Base-by-base conservation (phyloP, 1,140 invertebrate genomes). In the Nomia melanderi region DNA sequence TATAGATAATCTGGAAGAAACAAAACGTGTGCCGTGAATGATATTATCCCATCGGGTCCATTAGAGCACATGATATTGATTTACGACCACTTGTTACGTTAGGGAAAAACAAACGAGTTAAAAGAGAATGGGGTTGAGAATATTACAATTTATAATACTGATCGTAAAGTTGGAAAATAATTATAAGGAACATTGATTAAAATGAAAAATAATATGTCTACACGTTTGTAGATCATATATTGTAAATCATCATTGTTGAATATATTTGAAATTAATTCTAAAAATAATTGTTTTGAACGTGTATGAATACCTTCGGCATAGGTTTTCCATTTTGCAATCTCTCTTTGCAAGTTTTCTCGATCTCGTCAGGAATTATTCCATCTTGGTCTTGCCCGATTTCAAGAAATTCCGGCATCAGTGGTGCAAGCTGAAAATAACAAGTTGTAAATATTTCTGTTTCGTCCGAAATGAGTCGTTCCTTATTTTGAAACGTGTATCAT, bases 1-100 rank as follows among this genome's bases (percentile, higher is more conserved):
- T 83, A 84, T 95, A 95, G 6, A 95, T 81, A 3, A 95, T 41
- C 93, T 94, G 84, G 39, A 79, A 65, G 62, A 20, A 69, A 53
- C 20, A 6, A n/a, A 50, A n/a, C n/a, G n/a, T 20, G 47, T 50
- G 20, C 7, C 47, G 20, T 50, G 47, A 50, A 50, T n/a, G n/a
- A 50, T 50, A 50, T 50, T 50, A 50, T 6, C n/a, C 47, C 20
- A 50, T n/a, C 8, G 47, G 20, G 47, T 50, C 47, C 47, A 50
- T 6, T 50, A 50, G 20, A 50, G 47, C 47, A n/a, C 17, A 50
- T 50, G 47, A 50, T 50, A 50, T 50, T 50, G 47, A 50, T 50
- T 50, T 50, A 50, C n/a, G 47, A 50, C 47, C n/a, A n/a, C n/a
- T 50, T n/a, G 47, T 50, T 50, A 50, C 47, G 47, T 50, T 7